Percentiles rank a stretch among this genome's conserved stretches.
Conservation (phyloP, 2,797 vertebrate genomes). For the Cuniculus paca region DNA sequence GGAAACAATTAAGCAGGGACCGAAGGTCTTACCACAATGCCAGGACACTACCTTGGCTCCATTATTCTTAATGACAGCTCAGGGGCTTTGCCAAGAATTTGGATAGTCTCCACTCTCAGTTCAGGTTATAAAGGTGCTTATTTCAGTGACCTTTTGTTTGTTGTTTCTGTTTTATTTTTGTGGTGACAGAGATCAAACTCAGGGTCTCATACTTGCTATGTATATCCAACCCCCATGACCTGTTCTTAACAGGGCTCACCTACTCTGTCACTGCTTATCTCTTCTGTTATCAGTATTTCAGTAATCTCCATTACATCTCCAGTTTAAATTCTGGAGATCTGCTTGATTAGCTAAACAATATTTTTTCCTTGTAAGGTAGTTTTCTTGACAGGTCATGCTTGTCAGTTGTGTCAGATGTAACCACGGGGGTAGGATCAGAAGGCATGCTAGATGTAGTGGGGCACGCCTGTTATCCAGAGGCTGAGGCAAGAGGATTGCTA, state of each 20-base stretch:
- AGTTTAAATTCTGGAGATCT: conserved; percentile 26
- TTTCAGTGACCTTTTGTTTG: background rate
- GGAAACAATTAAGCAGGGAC: background rate
- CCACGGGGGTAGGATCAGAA: background rate
- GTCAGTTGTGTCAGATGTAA: background rate
- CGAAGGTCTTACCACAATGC: background rate
- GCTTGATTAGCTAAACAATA: background rate
- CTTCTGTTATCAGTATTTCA: background rate
- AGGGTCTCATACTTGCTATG: background rate
- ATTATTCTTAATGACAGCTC: background rate
- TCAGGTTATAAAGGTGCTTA: background rate
- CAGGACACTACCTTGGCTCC: background rate
- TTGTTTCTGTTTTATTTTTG: background rate
- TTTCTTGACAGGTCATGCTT: background rate
- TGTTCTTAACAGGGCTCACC: background rate
- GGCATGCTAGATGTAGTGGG: background rate
- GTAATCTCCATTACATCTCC: background rate
- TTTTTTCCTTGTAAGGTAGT: background rate
- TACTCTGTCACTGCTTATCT: background rate
- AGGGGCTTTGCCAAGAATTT: background rate
- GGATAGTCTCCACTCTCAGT: background rate
- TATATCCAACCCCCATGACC: background rate
- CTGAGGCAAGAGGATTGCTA: too few species aligned
- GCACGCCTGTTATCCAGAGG: too few species aligned
- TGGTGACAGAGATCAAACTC: background rate